These are phyloP conservation scores for Maconellicoccus hirsutus DNA, from an alignment of 1,140 invertebrate genomes.

Conservation along the genomic window DNA sequence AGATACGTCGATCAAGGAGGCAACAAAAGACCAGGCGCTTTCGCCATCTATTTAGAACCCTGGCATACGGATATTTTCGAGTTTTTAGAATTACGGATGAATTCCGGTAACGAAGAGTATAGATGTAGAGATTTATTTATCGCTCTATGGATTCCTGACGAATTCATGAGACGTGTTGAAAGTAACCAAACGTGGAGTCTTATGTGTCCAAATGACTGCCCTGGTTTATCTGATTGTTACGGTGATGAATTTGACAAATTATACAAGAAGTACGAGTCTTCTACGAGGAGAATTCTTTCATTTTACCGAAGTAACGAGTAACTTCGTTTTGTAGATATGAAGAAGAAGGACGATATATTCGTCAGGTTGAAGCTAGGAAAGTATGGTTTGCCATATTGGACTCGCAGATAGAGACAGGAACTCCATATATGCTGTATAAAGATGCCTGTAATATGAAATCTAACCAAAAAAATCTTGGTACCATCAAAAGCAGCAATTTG, in stretches of 20 bases:
- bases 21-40: conserved; percentile 97
- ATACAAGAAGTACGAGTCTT: conserved; percentile 54
- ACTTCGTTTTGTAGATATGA: conserved; percentile 60
- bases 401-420: conserved; percentile 95
- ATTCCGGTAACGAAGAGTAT: conserved; percentile 83
- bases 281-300: too few relatives aligned
- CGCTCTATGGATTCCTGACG: conserved; percentile 95
- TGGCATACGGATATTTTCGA: conserved; percentile 98
- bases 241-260: conserved; percentile 89
- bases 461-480: conserved; percentile 97
- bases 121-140: conserved; percentile 95
- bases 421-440: conserved; percentile 96
- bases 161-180: conserved; percentile 96
- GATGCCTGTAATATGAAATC: conserved; percentile 95
- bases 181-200: conserved; percentile 78
- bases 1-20: conserved; percentile 97
- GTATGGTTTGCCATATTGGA: conserved; percentile 92
- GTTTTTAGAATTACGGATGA: conserved; percentile 87
- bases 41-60: conserved; percentile 96
- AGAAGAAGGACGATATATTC: conserved; percentile 57
- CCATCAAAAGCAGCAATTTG: conserved; percentile 95
- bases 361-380: conserved; percentile 70
- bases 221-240: conserved; percentile 81
- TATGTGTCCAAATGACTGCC: conserved; percentile 93
- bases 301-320: too few relatives aligned